Base-by-base conservation (phyloP, 2,888 invertebrate genomes). In the Deilephila porcellus region DNA sequence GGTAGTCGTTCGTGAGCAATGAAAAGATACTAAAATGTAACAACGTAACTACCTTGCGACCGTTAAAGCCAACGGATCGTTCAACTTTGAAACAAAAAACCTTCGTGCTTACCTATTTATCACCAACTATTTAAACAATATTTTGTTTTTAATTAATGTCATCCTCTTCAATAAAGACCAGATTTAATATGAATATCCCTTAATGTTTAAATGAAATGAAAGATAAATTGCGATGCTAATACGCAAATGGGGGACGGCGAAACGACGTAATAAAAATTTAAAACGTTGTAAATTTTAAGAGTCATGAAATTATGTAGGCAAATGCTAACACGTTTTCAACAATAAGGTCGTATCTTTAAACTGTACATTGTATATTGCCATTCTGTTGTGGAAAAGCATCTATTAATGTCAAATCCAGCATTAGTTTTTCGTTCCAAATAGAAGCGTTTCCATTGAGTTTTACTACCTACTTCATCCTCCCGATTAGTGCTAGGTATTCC, bases 191-290 rank as follows among this genome's bases (percentile, higher is more conserved):
- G 11, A 45, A 45, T 45, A 45, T 3, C 14, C 45, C 45, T 45
- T 14, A 45, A 45, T 14, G 34, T 19, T 19, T 34, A 0, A n/a
- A 34, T 37, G 14, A 11, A 56, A 56, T 34, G 37, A 34, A n/a
- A 37, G 37, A 63, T 63, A 63, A 63, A 63, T 34, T n/a, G 63
- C 37, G n/a, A 63, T 63, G 63, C 6, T n/a, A 63, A 63, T 63
- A n/a, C 8, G 7, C 5, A 62, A 63, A 63, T 34, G 63, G 34
- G 6, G 32, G 45, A 37, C 45, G 20, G 20, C 25, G 17, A 52
- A 67, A 52, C 17, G 45, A 64, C 45, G 64, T 14, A n/a, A 4
- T 64, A 52, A 67, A 67, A 11, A 17, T 52, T 67, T 14, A 25
- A 52, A 67, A 45, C 52, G 17, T 17, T 52, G 45, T 67, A 67